phyloP scores from a whole-genome alignment of 2,113 vertebrate genomes.

The Marcusenius ussheri region DNA sequence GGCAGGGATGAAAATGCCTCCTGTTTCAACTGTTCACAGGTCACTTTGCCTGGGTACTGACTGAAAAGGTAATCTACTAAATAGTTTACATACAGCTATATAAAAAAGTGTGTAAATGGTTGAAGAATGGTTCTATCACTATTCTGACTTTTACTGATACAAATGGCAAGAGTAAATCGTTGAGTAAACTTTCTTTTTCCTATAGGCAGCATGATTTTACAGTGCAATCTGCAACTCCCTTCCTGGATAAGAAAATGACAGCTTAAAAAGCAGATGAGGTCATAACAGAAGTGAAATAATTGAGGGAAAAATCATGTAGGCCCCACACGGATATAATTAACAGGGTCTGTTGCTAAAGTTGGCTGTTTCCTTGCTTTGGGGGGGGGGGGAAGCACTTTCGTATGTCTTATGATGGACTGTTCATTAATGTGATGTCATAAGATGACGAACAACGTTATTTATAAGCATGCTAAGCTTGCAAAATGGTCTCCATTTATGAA shows the following conservation, averaged over 20 bases:
- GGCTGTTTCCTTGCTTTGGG: too few species aligned
- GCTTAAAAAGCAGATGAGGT: background rate
- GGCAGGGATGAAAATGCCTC: background rate
- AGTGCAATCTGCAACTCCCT: background rate
- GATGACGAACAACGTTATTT: background rate
- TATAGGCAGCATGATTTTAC: background rate
- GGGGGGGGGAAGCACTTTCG: background rate
- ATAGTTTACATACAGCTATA: background rate
- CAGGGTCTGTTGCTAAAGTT: background rate
- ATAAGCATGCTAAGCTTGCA: background rate
- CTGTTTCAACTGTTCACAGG: background rate
- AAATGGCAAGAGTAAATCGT: background rate
- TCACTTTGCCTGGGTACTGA: background rate
- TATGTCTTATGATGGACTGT: background rate
- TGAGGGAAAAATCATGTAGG: background rate
- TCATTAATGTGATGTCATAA: background rate
- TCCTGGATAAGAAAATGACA: background rate
- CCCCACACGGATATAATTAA: background rate
- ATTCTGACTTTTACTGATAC: background rate
- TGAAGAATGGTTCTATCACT: background rate
- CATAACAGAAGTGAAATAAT: background rate
- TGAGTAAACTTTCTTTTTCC: background rate
- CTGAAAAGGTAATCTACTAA: background rate
- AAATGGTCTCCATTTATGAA: background rate
- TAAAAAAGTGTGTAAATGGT: background rate